Base-by-base conservation (phyloP, 2,797 vertebrate species). In the Gymnocypris eckloni region DNA sequence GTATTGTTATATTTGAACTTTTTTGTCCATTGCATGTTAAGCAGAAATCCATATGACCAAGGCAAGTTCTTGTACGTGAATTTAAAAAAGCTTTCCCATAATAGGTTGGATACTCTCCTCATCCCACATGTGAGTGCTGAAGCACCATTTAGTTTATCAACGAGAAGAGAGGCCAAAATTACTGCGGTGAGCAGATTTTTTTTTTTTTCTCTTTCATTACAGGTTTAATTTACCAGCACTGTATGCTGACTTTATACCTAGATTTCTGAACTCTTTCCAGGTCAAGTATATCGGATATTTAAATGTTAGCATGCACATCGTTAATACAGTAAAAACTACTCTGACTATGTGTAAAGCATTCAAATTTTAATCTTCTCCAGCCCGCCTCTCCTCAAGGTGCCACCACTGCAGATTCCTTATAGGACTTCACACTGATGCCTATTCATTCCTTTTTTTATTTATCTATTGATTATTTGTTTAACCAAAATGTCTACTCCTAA, bases 51-150 rank as follows among this genome's bases (percentile, higher is more conserved):
- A 3, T 43, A 12, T 85, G 20, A 45, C 37, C 18, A n/a, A 39
- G 59, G 50, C 25, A 75, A 50, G 15, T 50, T 45, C 59, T 75
- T 33, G 61, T 15, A 15, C 1, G 2, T 66, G 13, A 66, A 39
- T 22, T 48, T 18, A 5, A 78, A 78, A 78, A 39, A 45, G 10
- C 13, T 50, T 8, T 83, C 43, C 6, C 50, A 7, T 76, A 72
- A 3, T 61, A 90, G 89, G 73, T 54, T 90, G 78, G 83, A 84
- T 82, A 79, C 86, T 86, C 37, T 90, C 52, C 67, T 75, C 3
- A 16, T 84, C n/a, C 6, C 41, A 4, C 18, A 50, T 80, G 43
- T 11, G 45, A 41, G 33, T 16, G 37, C 50, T 8, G 61, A 78
- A 45, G 3, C 5, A 0, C 39, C 67, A 22, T 28, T 69, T 11